A percentile compares a stretch with the other conserved stretches of the same genome.
phyloP scores from a whole-genome alignment of 2,113 vertebrate genomes.

The Ailuropoda melanoleuca region DNA sequence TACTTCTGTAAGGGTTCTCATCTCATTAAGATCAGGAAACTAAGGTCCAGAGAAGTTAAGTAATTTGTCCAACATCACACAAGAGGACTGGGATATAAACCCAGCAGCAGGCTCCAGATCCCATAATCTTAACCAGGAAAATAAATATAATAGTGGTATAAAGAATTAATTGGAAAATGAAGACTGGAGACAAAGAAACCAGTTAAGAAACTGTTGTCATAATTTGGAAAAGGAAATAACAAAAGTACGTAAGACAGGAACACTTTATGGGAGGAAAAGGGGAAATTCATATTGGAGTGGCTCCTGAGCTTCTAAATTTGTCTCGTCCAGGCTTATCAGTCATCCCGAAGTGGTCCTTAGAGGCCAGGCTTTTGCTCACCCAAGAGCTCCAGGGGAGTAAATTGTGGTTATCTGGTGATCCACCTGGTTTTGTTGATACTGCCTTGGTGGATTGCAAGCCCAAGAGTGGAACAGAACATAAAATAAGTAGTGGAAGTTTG shows the following conservation, averaged over 20 bases:
- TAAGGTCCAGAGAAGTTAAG: neutral
- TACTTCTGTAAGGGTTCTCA: neutral
- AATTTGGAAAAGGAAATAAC: slow-evolving; percentile 24
- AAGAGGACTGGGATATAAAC: neutral
- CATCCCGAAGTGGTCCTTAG: neutral
- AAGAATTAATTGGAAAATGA: slow-evolving; percentile 47
- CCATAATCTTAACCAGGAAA: neutral
- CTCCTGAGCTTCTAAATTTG: neutral
- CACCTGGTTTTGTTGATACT: neutral
- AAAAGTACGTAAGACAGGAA: neutral
- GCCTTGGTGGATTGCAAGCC: neutral
- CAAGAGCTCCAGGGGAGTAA: neutral
- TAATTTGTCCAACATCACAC: neutral
- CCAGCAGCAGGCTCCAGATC: neutral
- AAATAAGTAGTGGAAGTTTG: neutral
- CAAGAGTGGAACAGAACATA: slow-evolving; percentile 11
- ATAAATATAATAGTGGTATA: neutral
- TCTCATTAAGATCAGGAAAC: slow-evolving; percentile 2
- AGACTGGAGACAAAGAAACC: neutral
- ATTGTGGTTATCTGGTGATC: neutral
- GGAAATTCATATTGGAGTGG: neutral
- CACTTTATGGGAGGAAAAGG: neutral
- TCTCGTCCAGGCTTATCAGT: neutral
- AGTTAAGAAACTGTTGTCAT: neutral
- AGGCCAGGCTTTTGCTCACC: neutral